Percentiles rank a stretch among this genome's conserved stretches.
phyloP scores from a whole-genome alignment of 2,113 vertebrate species.

The Felis chaus region DNA sequence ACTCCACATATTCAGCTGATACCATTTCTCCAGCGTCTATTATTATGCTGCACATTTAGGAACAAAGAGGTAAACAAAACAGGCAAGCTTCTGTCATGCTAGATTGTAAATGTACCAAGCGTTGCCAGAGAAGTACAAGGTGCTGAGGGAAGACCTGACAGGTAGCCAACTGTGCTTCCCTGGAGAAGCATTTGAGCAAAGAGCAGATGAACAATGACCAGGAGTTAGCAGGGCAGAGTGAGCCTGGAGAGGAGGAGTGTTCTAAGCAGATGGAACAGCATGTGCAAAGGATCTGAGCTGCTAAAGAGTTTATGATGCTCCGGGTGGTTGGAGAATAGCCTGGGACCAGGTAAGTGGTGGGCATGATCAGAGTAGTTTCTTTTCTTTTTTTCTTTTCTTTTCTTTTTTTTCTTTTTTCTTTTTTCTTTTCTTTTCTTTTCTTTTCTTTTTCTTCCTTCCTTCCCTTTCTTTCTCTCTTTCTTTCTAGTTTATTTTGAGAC shows the following conservation, averaged over 20 bases:
- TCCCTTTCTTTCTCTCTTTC: no score
- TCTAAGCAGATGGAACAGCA: background rate
- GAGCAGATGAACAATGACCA: background rate
- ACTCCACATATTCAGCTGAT: background rate
- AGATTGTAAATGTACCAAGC: accelerated
- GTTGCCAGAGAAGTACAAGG: background rate
- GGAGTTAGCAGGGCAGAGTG: background rate
- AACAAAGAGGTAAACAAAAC: background rate
- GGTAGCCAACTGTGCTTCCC: background rate
- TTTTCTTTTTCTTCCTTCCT: no score
- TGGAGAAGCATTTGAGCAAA: background rate
- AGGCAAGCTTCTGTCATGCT: background rate
- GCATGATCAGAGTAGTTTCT: background rate
- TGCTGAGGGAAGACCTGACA: background rate
- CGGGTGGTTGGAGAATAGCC: background rate
- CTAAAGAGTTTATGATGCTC: background rate
- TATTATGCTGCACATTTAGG: background rate
- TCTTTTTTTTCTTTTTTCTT: no score
- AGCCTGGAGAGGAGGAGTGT: background rate
- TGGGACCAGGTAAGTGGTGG: background rate
- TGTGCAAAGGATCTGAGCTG: background rate
- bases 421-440: no score
- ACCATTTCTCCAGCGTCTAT: background rate
- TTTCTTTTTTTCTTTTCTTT: no score
- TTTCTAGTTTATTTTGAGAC: no score